Evolutionary conservation across 2,888 invertebrate genomes (phyloP).

Genomic region (Temnothorax rugatulus): DNA sequence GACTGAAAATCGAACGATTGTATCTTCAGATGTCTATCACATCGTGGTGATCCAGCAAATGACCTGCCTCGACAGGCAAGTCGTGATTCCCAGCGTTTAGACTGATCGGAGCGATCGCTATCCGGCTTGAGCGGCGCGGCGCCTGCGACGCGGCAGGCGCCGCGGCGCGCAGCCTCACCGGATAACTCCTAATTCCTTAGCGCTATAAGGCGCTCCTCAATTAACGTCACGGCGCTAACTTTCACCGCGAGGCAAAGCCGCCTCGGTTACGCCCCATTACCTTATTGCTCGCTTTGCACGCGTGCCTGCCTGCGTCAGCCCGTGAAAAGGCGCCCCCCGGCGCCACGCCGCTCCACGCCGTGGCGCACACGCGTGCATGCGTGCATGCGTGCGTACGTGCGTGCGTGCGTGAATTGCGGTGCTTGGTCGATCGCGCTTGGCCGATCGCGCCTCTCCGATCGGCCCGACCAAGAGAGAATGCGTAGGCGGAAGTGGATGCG

Average conservation of each 20-base stretch:
- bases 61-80: background rate
- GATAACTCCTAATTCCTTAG: constrained; percentile 72
- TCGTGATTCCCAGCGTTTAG: constrained; percentile 14
- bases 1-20: background rate
- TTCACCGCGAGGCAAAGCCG: constrained; percentile 77
- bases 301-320: constrained; percentile 65
- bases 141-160: constrained; percentile 53
- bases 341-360: constrained; percentile 33
- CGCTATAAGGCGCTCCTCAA: constrained; percentile 74
- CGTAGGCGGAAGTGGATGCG: constrained; percentile 52
- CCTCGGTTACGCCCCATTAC: constrained; percentile 76
- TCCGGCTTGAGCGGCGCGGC: constrained; percentile 24
- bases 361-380: background rate
- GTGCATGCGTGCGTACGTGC: constrained; percentile 16
- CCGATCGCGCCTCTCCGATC: constrained; percentile 9
- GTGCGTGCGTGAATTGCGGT: constrained; percentile 26
- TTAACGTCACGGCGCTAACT: constrained; percentile 77
- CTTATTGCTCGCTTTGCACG: constrained; percentile 74
- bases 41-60: background rate
- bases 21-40: background rate
- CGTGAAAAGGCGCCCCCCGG: constrained; percentile 61
- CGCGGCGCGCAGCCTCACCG: constrained; percentile 46
- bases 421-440: background rate
- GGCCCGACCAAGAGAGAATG: background rate
- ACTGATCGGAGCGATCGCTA: constrained; percentile 16